Conservation (phyloP, 2,113 vertebrate species). For the Micromys minutus region DNA sequence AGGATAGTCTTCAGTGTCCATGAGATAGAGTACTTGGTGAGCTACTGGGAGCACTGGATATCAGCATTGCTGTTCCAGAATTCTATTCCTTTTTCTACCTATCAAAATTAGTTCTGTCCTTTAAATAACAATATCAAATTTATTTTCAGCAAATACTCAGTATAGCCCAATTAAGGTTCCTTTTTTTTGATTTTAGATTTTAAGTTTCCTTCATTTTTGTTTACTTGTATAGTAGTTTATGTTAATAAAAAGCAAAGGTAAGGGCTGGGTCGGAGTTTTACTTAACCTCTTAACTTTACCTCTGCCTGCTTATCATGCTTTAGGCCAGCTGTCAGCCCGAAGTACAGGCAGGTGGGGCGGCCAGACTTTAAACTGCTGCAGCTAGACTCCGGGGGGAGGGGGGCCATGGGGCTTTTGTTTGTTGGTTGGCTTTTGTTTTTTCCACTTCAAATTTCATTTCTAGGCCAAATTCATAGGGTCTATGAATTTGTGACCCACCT, state of each 20-base stretch:
- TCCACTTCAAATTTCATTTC: conserved; percentile 23
- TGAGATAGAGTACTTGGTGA: not conserved
- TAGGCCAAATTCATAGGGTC: not conserved
- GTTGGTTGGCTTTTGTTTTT: not conserved
- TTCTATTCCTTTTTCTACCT: not conserved
- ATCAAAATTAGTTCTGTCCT: not conserved
- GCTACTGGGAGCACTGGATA: not conserved
- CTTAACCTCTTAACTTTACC: too few species aligned
- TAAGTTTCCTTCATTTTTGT: conserved; percentile 36
- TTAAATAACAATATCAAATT: conserved; percentile 4
- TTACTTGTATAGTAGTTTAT: conserved; percentile 18
- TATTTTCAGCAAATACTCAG: not conserved
- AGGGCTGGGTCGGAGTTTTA: not conserved
- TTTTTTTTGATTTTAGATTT: not conserved
- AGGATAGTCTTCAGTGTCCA: not conserved
- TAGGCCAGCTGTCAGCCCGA: not conserved
- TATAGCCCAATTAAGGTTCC: not conserved
- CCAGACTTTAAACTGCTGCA: not conserved
- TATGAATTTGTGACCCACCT: not conserved
- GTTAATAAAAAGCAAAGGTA: conserved; percentile 21
- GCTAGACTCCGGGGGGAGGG: not conserved
- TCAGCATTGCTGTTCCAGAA: not conserved
- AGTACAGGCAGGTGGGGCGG: too few species aligned
- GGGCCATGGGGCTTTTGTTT: not conserved
- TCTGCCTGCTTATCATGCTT: not conserved